phyloP scores from a whole-genome alignment of 1,140 invertebrate species.

The Heliconius congener region DNA sequence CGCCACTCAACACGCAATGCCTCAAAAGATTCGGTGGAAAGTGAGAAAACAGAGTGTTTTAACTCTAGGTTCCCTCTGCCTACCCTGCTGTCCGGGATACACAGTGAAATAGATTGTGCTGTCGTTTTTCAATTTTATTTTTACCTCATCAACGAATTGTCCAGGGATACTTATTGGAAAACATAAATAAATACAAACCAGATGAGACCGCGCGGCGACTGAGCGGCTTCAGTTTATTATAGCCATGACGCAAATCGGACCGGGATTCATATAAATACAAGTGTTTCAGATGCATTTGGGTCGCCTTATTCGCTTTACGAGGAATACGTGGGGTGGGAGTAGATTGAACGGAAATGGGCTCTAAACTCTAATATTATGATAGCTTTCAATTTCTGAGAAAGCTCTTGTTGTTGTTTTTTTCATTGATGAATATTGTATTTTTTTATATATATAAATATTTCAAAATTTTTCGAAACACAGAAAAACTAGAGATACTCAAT shows the following conservation, averaged over 20 bases:
- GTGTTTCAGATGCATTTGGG: conserved; percentile 2
- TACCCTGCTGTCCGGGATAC: too few species aligned
- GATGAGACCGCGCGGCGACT: conserved; percentile 27
- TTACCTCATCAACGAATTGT: not conserved
- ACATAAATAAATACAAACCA: not conserved
- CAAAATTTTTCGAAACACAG: too few species aligned
- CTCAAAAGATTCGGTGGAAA: too few species aligned
- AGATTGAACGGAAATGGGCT: not conserved
- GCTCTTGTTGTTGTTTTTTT: not conserved
- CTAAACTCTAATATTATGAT: not conserved
- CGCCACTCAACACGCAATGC: too few species aligned
- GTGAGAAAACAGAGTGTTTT: too few species aligned
- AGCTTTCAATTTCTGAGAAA: not conserved
- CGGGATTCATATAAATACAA: conserved; percentile 22
- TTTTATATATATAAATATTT: not conserved
- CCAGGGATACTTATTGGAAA: conserved; percentile 8
- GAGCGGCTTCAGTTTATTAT: conserved; percentile 23
- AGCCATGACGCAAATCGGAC: conserved; percentile 20
- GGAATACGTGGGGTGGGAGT: conserved; percentile 1
- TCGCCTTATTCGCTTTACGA: not conserved
- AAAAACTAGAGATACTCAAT: too few species aligned
- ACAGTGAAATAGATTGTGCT: too few species aligned
- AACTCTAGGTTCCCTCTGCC: too few species aligned
- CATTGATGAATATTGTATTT: not conserved
- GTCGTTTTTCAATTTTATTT: not conserved